Evolutionary conservation across 2,113 vertebrate species (phyloP).

Genomic region (Lagopus muta): DNA sequence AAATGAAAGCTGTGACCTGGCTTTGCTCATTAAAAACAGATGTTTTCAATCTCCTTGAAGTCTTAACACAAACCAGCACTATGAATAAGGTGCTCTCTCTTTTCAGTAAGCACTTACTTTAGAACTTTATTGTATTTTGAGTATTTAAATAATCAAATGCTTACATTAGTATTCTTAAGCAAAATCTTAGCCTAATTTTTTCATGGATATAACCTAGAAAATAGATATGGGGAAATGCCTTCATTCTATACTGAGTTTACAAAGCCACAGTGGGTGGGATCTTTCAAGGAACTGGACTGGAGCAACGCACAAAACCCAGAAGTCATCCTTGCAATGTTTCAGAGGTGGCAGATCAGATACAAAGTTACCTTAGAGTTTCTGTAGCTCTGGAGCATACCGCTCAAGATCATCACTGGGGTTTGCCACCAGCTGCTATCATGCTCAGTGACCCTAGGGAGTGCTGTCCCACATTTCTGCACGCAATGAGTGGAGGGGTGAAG

Average conservation of each 20-base stretch:
- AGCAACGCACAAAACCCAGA: slow-evolving; percentile 83
- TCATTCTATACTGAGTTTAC: slow-evolving; percentile 20
- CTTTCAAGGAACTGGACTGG: slow-evolving; percentile 61
- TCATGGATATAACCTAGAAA: not conserved
- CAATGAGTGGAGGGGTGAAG: not conserved
- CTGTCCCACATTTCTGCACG: not conserved
- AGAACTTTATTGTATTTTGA: not conserved
- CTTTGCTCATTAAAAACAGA: slow-evolving; percentile 8
- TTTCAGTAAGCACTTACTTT: not conserved
- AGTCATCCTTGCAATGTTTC: slow-evolving; percentile 82
- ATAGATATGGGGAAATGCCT: slow-evolving; percentile 18
- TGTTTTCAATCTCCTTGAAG: not conserved
- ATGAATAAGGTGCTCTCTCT: not conserved
- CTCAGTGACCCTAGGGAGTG: not conserved
- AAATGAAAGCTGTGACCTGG: not conserved
- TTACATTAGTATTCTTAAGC: slow-evolving; percentile 14
- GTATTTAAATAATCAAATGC: not conserved
- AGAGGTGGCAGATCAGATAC: slow-evolving; percentile 76
- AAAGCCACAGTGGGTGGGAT: slow-evolving; percentile 51
- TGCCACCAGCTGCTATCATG: slow-evolving; percentile 14
- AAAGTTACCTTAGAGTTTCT: slow-evolving; percentile 85
- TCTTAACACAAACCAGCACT: not conserved
- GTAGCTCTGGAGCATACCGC: slow-evolving; percentile 80
- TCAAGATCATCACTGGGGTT: not conserved
- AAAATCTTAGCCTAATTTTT: not conserved